Percentiles rank a stretch among this genome's conserved stretches.
Evolutionary conservation across 2,113 vertebrate species (phyloP).

Genomic region (Pica pica): DNA sequence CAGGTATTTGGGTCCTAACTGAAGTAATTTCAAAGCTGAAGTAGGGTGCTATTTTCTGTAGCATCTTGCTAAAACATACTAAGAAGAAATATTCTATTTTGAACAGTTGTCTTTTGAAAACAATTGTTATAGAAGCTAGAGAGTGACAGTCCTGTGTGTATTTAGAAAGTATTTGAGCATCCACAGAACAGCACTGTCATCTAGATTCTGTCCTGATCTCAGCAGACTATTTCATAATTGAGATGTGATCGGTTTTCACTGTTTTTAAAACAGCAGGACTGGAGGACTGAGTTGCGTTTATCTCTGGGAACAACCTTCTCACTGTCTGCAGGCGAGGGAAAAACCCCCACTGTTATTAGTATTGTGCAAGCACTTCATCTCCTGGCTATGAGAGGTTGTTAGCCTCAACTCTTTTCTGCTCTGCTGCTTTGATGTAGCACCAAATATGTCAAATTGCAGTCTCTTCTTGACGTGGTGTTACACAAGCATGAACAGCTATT

Average conservation of each 20-base stretch:
- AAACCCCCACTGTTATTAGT: not conserved
- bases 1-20: not conserved
- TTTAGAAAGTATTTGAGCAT: not conserved
- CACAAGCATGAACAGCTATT: not conserved
- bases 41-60: not conserved
- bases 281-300: not conserved
- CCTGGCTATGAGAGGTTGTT: not conserved
- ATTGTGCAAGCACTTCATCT: not conserved
- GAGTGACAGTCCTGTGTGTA: not conserved
- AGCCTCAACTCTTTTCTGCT: not conserved
- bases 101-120: not conserved
- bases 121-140: not conserved
- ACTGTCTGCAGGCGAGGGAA: not conserved
- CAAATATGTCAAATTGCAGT: not conserved
- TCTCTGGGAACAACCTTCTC: not conserved
- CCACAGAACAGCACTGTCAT: not conserved
- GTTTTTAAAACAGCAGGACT: not conserved
- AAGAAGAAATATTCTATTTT: not conserved
- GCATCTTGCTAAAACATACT: not conserved
- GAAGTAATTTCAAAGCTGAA: not conserved
- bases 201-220: not conserved
- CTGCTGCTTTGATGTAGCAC: constrained; percentile 9
- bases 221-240: not conserved
- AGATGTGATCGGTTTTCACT: not conserved
- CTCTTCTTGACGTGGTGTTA: not conserved